phyloP scores from a whole-genome alignment of 2,797 vertebrate species.

The Varecia variegata region DNA sequence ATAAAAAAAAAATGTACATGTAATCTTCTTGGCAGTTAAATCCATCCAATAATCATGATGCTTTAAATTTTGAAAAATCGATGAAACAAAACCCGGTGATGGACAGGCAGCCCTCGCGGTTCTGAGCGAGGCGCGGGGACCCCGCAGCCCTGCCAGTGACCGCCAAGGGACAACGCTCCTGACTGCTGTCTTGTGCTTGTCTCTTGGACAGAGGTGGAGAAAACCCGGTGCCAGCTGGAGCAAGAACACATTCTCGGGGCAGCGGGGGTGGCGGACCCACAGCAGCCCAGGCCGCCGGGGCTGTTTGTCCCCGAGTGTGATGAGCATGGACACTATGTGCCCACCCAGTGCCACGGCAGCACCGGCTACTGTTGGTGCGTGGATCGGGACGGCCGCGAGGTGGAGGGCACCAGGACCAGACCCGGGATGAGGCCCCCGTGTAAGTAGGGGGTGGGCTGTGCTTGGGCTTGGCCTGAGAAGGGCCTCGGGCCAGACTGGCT shows the following conservation, averaged over 20 bases:
- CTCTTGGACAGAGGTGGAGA: constrained; percentile 83
- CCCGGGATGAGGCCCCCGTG: constrained; percentile 89
- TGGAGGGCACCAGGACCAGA: constrained; percentile 88
- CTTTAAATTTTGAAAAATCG: background rate
- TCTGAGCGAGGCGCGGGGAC: background rate
- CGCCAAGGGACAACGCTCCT: accelerated
- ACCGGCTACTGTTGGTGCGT: constrained; percentile 96
- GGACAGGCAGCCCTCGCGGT: background rate
- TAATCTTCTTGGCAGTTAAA: background rate
- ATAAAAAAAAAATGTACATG: background rate
- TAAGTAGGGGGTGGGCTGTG: constrained; percentile 82
- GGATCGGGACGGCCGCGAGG: constrained; percentile 90
- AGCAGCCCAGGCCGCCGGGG: constrained; percentile 82
- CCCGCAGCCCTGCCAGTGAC: accelerated
- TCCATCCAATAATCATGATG: background rate
- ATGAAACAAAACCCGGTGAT: background rate
- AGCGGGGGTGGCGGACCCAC: constrained; percentile 47
- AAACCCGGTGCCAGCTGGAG: constrained; percentile 90
- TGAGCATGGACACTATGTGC: constrained; percentile 88
- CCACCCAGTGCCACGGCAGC: constrained; percentile 91
- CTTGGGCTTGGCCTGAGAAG: background rate
- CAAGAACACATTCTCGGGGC: constrained; percentile 84
- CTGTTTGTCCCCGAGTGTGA: constrained; percentile 92
- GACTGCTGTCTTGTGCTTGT: background rate
- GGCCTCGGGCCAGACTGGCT: too few species aligned